Evolutionary conservation across 2,797 vertebrate species (phyloP).

Genomic region (Psittacula echo): DNA sequence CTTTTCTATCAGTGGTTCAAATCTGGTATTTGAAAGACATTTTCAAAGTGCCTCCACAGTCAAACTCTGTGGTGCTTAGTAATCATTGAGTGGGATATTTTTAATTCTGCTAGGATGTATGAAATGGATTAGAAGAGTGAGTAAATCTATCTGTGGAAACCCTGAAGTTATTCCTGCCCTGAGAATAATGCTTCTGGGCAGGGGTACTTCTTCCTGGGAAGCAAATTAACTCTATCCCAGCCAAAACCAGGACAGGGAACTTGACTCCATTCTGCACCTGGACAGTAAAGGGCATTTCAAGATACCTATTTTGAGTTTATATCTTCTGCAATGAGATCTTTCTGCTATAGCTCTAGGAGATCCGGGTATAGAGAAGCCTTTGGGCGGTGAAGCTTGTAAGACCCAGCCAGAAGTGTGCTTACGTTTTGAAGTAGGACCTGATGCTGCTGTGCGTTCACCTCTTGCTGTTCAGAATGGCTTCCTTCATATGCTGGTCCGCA

Average conservation of each 20-base stretch:
- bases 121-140: neutral
- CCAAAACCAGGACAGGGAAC: neutral
- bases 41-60: neutral
- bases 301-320: neutral
- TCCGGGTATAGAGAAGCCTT: conserved; percentile 34
- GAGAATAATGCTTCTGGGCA: neutral
- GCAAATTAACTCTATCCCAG: neutral
- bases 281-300: neutral
- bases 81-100: neutral
- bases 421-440: conserved; percentile 85
- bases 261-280: neutral
- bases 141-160: neutral
- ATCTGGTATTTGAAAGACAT: neutral
- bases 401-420: conserved; percentile 77
- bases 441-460: conserved; percentile 77
- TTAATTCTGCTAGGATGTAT: neutral
- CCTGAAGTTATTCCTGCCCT: neutral
- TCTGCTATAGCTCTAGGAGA: conserved; percentile 33
- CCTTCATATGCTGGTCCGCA: conserved; percentile 81
- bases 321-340: neutral
- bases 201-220: neutral
- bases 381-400: neutral
- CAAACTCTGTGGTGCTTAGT: neutral
- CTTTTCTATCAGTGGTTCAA: neutral
- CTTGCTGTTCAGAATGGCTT: conserved; percentile 84